A percentile compares a stretch with the other conserved stretches of the same genome.
phyloP scores from a whole-genome alignment of 1,140 invertebrate species.

The Campoletis sonorensis region DNA sequence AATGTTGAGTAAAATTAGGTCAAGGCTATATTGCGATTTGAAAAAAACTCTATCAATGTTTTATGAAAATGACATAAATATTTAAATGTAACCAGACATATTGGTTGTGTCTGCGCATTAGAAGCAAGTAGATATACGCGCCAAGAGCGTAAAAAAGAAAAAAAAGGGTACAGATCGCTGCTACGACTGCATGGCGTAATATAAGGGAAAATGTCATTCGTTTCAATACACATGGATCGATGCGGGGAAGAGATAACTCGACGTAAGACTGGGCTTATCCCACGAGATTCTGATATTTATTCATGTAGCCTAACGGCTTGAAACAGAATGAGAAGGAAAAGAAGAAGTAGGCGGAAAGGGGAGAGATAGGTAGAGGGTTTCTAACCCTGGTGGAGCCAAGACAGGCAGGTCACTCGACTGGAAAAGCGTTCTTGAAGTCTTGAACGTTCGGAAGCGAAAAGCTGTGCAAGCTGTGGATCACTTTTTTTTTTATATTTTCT shows the following conservation, averaged over 20 bases:
- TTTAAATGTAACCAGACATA: too few relatives aligned
- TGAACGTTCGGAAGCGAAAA: conserved; percentile 65
- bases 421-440: conserved; percentile 72
- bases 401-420: conserved; percentile 65
- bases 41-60: too few relatives aligned
- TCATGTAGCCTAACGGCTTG: conserved; percentile 65
- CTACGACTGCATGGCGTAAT: background rate
- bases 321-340: conserved; percentile 8
- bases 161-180: background rate
- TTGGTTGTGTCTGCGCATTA: too few relatives aligned
- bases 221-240: conserved; percentile 64
- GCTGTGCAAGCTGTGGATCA: conserved; percentile 67
- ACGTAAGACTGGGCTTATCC: conserved; percentile 74
- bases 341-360: background rate
- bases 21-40: too few relatives aligned
- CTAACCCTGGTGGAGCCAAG: conserved; percentile 45
- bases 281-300: conserved; percentile 76
- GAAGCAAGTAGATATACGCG: too few relatives aligned
- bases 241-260: conserved; percentile 73
- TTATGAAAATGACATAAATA: too few relatives aligned
- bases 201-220: conserved; percentile 13
- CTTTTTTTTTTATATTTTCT: conserved; percentile 74
- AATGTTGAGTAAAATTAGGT: too few relatives aligned
- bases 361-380: background rate
- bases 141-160: conserved; percentile 1